Evolutionary conservation across 2,113 vertebrate species (phyloP).

Genomic region (Meriones unguiculatus): DNA sequence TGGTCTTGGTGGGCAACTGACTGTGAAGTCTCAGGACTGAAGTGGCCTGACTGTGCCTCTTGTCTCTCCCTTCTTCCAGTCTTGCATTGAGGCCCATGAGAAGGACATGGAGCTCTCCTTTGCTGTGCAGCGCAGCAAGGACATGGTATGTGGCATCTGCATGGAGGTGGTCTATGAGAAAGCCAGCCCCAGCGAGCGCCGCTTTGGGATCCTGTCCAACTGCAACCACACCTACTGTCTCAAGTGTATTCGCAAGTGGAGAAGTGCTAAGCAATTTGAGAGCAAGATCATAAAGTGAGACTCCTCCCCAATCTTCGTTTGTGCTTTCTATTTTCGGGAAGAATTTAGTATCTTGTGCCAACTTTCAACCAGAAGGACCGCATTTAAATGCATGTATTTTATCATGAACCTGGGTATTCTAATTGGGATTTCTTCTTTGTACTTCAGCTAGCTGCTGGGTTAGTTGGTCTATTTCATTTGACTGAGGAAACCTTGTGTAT

Average conservation of each 20-base stretch:
- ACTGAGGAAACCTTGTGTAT: slow-evolving; percentile 77
- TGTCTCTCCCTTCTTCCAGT: slow-evolving; percentile 86
- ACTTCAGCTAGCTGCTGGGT: slow-evolving; percentile 75
- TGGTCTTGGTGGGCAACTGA: neutral
- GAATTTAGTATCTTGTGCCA: slow-evolving; percentile 84
- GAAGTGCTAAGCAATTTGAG: slow-evolving; percentile 99
- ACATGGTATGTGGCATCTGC: slow-evolving; percentile 99
- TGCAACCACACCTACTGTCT: slow-evolving; percentile 99
- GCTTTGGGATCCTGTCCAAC: slow-evolving; percentile 98
- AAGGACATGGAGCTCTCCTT: slow-evolving; percentile 99
- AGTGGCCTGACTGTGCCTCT: neutral
- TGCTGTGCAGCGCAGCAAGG: slow-evolving; percentile 98
- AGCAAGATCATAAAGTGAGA: slow-evolving; percentile 99
- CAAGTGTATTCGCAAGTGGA: slow-evolving; percentile 99
- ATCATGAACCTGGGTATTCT: slow-evolving; percentile 77
- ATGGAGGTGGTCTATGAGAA: slow-evolving; percentile 99
- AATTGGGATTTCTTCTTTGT: slow-evolving; percentile 72
- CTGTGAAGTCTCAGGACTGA: neutral
- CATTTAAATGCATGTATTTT: slow-evolving; percentile 82
- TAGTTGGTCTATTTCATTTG: slow-evolving; percentile 72
- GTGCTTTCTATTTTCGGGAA: slow-evolving; percentile 86
- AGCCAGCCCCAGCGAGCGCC: slow-evolving; percentile 96
- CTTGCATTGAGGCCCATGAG: slow-evolving; percentile 98
- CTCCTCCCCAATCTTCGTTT: slow-evolving; percentile 83
- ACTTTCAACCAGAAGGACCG: slow-evolving; percentile 79